Evolutionary conservation across 2,113 vertebrate genomes (phyloP).

Genomic region (Lipotes vexillifer): DNA sequence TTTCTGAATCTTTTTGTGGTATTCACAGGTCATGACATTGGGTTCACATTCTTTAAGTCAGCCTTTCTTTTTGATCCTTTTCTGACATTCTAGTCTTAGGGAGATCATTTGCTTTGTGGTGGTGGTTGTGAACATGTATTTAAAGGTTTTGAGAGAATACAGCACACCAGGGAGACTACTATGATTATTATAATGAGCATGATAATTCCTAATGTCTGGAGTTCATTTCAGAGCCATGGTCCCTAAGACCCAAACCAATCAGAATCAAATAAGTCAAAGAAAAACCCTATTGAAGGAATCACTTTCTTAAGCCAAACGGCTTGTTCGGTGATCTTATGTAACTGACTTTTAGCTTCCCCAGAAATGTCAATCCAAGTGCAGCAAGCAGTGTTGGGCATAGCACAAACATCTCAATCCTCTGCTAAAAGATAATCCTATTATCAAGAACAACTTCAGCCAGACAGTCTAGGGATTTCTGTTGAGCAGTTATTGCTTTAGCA

Average conservation of each 20-base stretch:
- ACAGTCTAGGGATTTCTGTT: background rate
- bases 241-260: background rate
- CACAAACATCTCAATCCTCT: background rate
- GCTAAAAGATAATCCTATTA: background rate
- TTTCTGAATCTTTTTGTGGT: background rate
- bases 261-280: background rate
- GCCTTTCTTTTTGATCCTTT: background rate
- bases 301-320: background rate
- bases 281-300: background rate
- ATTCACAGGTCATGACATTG: background rate
- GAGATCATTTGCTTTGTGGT: background rate
- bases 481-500: background rate
- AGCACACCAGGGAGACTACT: background rate
- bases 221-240: background rate
- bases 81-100: background rate
- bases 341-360: background rate
- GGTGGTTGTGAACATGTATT: background rate
- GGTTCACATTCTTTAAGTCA: background rate
- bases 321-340: background rate
- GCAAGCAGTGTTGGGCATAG: background rate
- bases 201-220: background rate
- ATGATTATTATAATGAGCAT: background rate
- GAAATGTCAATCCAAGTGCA: background rate
- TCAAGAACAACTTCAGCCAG: background rate
- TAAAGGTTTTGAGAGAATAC: background rate